Evolutionary conservation across 2,888 invertebrate genomes (phyloP), one percentile per base, ranked within the genome.

Genomic region (Drosophila histrio): DNA sequence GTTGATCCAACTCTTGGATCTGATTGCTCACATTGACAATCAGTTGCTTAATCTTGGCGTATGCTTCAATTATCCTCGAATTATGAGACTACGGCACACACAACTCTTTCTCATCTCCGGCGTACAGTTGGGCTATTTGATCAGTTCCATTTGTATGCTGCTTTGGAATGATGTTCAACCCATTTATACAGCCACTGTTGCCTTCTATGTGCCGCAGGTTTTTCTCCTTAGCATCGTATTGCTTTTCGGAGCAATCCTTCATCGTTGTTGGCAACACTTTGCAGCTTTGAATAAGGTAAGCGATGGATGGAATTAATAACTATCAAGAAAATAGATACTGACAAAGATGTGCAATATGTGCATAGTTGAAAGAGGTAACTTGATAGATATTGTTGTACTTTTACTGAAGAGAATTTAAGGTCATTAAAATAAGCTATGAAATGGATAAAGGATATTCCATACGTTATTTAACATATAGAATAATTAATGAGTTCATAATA

Each of bases 131-230:
- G 50, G 72, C 0, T 91, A 91, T 13, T 72, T 91, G 57, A 26
- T 68, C 30, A 90, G 91, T 32, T 91, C 91, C 28, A 61, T 87
- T 17, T 82, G 82, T 63, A 74, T 92, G 73, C 50, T 92, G 9
- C 69, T 89, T 7, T 80, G 67, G 9, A 90, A 90, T 50, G 85
- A 85, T 54, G 87, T 91, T 24, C 72, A 86, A 49, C 90, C 92
- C 5, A 90, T 90, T 4, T 82, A 89, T 58, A 85, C 90, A 4
- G 91, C 91, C 8, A 87, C 89, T 38, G 81, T 91, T 8, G 82
- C 91, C 9, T 92, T 91, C 66, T 91, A 91, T 67, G 79, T 89
- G 39, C 91, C 91, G 0, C 90, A 91, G 49, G 60, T 91, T 1
- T 90, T 90, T 57, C 60, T 91, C 4, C 74, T 91, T 3, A 88